These are phyloP conservation scores for Xestia rhomboidea DNA, from an alignment of 2,888 invertebrate genomes.

Conservation along the genomic window DNA sequence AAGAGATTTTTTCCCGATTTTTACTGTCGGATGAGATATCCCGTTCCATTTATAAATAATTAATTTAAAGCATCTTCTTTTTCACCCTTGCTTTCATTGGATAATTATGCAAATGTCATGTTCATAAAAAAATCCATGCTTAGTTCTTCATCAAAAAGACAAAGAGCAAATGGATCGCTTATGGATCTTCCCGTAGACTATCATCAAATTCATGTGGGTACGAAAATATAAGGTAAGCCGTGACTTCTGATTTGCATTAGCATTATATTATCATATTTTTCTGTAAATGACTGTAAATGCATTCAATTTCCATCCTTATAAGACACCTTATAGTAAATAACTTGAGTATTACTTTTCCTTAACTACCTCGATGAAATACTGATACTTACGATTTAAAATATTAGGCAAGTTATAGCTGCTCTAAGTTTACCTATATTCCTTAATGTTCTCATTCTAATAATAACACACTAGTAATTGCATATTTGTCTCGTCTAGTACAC, in stretches of 20 bases:
- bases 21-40: neutral
- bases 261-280: neutral
- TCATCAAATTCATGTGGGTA: neutral
- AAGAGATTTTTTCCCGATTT: neutral
- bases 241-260: slow-evolving; percentile 13
- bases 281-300: slow-evolving; percentile 12
- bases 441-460: slow-evolving; percentile 30
- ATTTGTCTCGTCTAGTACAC: slow-evolving; percentile 31
- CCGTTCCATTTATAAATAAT: neutral
- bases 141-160: too few species aligned
- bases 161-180: neutral
- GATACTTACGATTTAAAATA: slow-evolving; percentile 48
- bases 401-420: slow-evolving; percentile 59
- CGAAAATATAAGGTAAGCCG: neutral
- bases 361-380: slow-evolving; percentile 49
- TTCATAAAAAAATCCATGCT: neutral
- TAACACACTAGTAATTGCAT: slow-evolving; percentile 50
- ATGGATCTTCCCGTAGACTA: slow-evolving; percentile 3
- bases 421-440: slow-evolving; percentile 44
- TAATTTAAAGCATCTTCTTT: too few species aligned
- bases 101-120: neutral
- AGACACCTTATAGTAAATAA: slow-evolving; percentile 15
- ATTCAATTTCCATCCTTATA: slow-evolving; percentile 13
- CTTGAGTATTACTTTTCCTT: slow-evolving; percentile 31
- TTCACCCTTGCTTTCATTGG: neutral